Evolutionary conservation across 1,140 invertebrate species (phyloP), one percentile per base, ranked within the genome.

Genomic region (Plectrocnemia conspersa): DNA sequence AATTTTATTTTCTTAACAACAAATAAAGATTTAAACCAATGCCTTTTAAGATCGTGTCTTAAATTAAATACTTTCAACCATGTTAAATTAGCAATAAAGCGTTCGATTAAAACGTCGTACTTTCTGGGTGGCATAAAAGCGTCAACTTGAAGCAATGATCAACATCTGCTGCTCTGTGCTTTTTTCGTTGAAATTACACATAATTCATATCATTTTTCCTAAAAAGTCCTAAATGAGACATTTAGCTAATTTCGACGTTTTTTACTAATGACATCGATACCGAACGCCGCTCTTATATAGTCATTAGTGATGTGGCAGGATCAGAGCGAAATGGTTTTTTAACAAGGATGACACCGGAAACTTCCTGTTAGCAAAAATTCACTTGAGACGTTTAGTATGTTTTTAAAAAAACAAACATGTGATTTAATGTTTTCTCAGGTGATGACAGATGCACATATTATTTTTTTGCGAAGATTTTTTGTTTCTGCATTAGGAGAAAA

Each of bases 301-400:
- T 47, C 45, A 19, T 47, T 47, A 33, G 15, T n/a, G 23, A 16
- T 19, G 16, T 3, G 15, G 2, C 15, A 6, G 46, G 36, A 52
- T 10, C 44, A 32, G 23, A 33, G 27, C 52, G 32, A 56, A 56
- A 59, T 59, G 58, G 42, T 52, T 52, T 58, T 59, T 59, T 59
- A 59, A 59, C 52, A 59, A 48, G 58, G 27, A 13, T 42, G 27
- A 19, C 18, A 46, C 53, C 52, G 58, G 58, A 59, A 59, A 44
- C 21, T 33, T 29, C 52, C 49, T 22, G 53, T 59, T 56, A 59
- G 58, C 53, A 52, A 45, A 47, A 56, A 56, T 56, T 23, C 24
- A 47, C 53, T 38, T 49, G 40, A 57, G 22, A 36, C 29, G 40
- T 32, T 29, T 35, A 11, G 46, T 21, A 33, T 32, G 4, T 10